Conservation (phyloP, 2,113 vertebrate species). For the Bombycilla garrulus region DNA sequence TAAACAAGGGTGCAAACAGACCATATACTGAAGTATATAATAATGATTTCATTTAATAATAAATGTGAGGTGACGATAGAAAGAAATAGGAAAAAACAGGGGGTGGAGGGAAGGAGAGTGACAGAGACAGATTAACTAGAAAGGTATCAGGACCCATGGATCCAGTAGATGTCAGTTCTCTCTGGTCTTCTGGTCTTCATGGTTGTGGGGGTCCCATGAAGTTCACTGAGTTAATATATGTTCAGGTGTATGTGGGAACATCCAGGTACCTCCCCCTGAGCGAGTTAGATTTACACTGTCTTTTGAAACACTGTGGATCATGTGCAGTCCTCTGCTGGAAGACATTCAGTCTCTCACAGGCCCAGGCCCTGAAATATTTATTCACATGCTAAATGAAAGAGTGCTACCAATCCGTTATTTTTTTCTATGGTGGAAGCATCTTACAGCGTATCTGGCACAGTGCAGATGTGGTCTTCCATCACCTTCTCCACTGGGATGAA, state of each 20-base stretch:
- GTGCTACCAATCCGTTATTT: background rate
- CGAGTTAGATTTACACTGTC: background rate
- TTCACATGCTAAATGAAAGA: background rate
- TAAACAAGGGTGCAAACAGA: background rate
- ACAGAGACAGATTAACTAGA: background rate
- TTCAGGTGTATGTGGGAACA: background rate
- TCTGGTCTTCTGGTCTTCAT: background rate
- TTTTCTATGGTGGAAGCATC: background rate
- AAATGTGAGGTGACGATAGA: background rate
- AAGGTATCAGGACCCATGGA: rapidly evolving
- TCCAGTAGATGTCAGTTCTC: background rate
- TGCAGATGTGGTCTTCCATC: background rate
- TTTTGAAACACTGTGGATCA: background rate
- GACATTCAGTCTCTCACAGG: background rate
- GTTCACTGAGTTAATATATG: background rate
- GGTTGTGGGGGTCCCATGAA: rapidly evolving
- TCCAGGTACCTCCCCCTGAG: background rate
- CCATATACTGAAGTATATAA: background rate
- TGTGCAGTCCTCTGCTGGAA: background rate
- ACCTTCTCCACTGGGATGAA: background rate
- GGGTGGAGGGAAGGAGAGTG: background rate
- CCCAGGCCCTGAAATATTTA: background rate
- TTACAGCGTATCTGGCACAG: background rate
- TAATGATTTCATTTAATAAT: background rate
- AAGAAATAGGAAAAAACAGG: background rate